Evolutionary conservation across 2,113 vertebrate genomes (phyloP), one percentile per base, ranked within the genome.

Genomic region (Esox niger): DNA sequence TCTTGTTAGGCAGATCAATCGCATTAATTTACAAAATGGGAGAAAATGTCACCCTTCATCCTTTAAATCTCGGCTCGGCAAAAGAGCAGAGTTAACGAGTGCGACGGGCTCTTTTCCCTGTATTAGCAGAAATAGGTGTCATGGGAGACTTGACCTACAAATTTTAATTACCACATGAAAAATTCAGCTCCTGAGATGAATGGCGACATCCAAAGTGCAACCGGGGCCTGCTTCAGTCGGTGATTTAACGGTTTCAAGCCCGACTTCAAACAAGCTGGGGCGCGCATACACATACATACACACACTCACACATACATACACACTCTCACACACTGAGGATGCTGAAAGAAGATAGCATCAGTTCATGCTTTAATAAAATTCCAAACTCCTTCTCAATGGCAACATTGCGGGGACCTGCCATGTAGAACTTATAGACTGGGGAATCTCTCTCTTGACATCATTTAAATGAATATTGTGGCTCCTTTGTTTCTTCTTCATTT

Each of bases 161-260:
- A 93, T 94, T 96, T 94, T 95, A 98, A 96, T 97, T 96, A 96
- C 93, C 92, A 91, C 92, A 93, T 94, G 88, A 95, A 95, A 95
- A 93, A 95, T 94, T 93, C 93, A 94, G 90, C 88, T 92, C 90
- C 86, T 80, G 76, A 93, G 90, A 94, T 87, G 88, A 93, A 92
- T 87, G 77, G 78, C 78, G 84, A 92, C 89, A 87, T 89, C 69
- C 84, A 89, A 82, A 87, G 68, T 78, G 68, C 89, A 89, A 86
- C 85, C 72, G 81, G 86, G 77, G 88, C 88, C 87, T 84, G 88
- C 73, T 83, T 84, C 83, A 76, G 74, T 61, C 83, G 74, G 74
- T 58, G 54, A 74, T 57, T 82, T 91, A 90, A 88, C 80, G 82
- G 86, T 83, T 91, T 82, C 76, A 83, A 82, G 80, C 66, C 78